Evolutionary conservation across 2,888 invertebrate species (phyloP), one percentile per base, ranked within the genome.

Genomic region (Epsilonema sp.): DNA sequence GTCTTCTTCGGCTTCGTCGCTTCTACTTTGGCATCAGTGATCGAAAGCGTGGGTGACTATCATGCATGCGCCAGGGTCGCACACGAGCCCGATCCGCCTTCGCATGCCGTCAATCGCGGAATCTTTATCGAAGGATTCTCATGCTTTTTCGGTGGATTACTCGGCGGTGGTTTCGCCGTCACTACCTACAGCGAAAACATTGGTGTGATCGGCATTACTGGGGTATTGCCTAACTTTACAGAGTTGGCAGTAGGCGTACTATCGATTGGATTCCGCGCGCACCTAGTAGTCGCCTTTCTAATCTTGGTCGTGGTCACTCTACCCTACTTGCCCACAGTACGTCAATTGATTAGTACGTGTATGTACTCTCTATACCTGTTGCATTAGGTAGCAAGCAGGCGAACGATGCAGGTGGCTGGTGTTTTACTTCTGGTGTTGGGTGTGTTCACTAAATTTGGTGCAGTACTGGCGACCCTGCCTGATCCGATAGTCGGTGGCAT

Each of bases 141-240:
- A n/a, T 82, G 82, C 0, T 70, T 83, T 48, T 67, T 86, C 39
- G 82, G 82, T 0, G 85, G 84, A 0, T 72, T 83, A 3, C 81
- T 82, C 77, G 86, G 85, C 8, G 76, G 80, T 25, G 83, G 82
- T 1, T 82, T 82, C 58, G 84, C 83, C 0, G 82, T 83, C 42
- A 85, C 84, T 55, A 84, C 84, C 2, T 85, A 85, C 61, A 82
- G 82, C 44, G 83, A 84, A 64, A 85, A 85, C 64, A 82, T 86
- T 38, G 85, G 84, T 1, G 82, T 83, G 1, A 84, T 86, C 53
- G 83, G 83, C 26, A 79, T 83, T 1, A 83, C 82, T 1, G 79
- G 80, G 72, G 81, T 80, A 58, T 36, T 13, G n/a, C n/a, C n/a
- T n/a, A n/a, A n/a, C n/a, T n/a, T n/a, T n/a, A n/a, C n/a, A n/a